Evolutionary conservation across 1,140 invertebrate genomes (phyloP), one percentile per base, ranked within the genome.

Genomic region (Pantala flavescens): DNA sequence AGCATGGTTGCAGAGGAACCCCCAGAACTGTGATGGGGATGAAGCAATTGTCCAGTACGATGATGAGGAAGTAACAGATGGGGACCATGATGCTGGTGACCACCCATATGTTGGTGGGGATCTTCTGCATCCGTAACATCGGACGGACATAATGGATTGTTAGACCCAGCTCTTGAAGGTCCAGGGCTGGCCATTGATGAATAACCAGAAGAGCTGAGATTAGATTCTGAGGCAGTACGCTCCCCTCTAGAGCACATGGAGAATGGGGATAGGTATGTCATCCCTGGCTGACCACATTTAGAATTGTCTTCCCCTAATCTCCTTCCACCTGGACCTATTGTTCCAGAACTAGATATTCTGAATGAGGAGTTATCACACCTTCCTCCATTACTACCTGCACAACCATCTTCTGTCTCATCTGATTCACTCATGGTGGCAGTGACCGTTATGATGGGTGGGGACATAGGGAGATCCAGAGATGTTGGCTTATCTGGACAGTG

Each of bases 171-270:
- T 71, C 91, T 83, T 0, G 90, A 91, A 0, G 90, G 89, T 0
- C 90, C 90, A 0, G 90, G 90, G 82, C 89, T 91, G 1, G 90
- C 90, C 88, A 92, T 91, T 7, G 90, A 92, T 76, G 89, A 91
- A 79, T 93, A 93, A n/a, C 91, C 91, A 0, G 90, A 92, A 12
- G 90, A 92, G 75, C 90, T 91, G 23, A 93, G 81, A 81, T 93
- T 93, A 0, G 90, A 91, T 81, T 93, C 90, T 0, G 91, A 93
- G 19, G 90, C 89, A 19, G 89, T 88, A 78, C 90, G 84, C 78
- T 91, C 90, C 14, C 88, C 85, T 77, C 88, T 81, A 12, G 87
- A 84, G 24, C 88, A 87, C 84, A 90, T 89, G 0, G 89, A 88
- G 79, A 92, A 91, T 10, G 91, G 91, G 80, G 90, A 91, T 43